Percentiles rank a stretch among this genome's conserved stretches.
Conservation (phyloP, 2,888 invertebrate species). For the Machimus atricapillus region DNA sequence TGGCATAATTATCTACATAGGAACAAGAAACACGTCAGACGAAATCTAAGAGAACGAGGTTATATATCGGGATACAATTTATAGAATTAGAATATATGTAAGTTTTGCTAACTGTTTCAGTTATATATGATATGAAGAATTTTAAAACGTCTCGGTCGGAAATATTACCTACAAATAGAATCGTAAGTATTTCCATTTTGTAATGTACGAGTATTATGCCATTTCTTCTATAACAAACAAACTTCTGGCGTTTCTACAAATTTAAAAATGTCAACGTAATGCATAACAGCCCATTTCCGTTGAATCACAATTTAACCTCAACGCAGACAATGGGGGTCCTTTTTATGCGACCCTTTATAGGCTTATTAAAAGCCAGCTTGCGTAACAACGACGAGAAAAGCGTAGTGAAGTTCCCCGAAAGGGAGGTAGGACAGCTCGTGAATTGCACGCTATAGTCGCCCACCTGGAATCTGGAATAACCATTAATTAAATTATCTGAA, state of each 20-base stretch:
- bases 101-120: not conserved
- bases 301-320: not conserved
- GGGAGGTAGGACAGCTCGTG: not conserved
- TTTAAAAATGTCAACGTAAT: not conserved
- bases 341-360: not conserved
- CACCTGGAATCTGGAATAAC: not conserved
- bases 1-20: not conserved
- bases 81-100: not conserved
- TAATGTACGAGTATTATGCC: not conserved
- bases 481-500: not conserved
- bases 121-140: not conserved
- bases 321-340: not conserved
- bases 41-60: not conserved
- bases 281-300: not conserved
- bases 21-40: not conserved
- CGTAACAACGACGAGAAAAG: not conserved
- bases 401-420: not conserved
- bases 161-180: not conserved
- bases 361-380: not conserved
- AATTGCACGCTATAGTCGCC: not conserved
- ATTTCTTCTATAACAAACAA: not conserved
- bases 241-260: not conserved
- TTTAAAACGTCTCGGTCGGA: not conserved
- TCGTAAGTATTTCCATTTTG: not conserved
- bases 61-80: not conserved